Percentiles rank a stretch among this genome's conserved stretches.
phyloP scores from a whole-genome alignment of 2,113 vertebrate genomes.

The Zootoca vivipara region DNA sequence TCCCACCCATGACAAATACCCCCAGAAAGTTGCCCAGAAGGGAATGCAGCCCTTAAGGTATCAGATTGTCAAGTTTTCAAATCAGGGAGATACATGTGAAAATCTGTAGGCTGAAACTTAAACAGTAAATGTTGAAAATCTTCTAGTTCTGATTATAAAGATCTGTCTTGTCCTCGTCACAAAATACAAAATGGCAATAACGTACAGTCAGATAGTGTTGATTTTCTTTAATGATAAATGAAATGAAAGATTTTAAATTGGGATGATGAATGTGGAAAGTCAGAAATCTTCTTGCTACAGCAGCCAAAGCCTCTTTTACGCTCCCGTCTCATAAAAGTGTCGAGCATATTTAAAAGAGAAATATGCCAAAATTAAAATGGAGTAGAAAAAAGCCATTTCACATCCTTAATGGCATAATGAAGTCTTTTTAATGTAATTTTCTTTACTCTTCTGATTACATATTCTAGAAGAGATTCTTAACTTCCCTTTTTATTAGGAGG shows the following conservation, averaged over 20 bases:
- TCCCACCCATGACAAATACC: no score
- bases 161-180: slow-evolving; percentile 27
- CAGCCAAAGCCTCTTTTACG: slow-evolving; percentile 60
- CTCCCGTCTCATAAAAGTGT: slow-evolving; percentile 44
- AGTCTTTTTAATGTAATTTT: slow-evolving; percentile 71
- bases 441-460: slow-evolving; percentile 72
- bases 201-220: slow-evolving; percentile 55
- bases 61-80: no score
- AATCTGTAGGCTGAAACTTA: background rate
- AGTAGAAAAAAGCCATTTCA: slow-evolving; percentile 70
- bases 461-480: slow-evolving; percentile 72
- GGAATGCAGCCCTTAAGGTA: no score
- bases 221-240: slow-evolving; percentile 72
- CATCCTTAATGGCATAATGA: slow-evolving; percentile 68
- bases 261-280: slow-evolving; percentile 64
- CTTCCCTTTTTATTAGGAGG: slow-evolving; percentile 64
- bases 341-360: slow-evolving; percentile 63
- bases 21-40: no score
- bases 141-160: slow-evolving; percentile 5
- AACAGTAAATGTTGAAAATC: background rate
- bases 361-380: slow-evolving; percentile 67
- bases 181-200: slow-evolving; percentile 44
- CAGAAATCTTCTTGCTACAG: slow-evolving; percentile 64
- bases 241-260: slow-evolving; percentile 51
- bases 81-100: background rate